These are phyloP conservation scores for Himantopus leucocephalus DNA, from an alignment of 2,113 vertebrate genomes.

Conservation along the genomic window DNA sequence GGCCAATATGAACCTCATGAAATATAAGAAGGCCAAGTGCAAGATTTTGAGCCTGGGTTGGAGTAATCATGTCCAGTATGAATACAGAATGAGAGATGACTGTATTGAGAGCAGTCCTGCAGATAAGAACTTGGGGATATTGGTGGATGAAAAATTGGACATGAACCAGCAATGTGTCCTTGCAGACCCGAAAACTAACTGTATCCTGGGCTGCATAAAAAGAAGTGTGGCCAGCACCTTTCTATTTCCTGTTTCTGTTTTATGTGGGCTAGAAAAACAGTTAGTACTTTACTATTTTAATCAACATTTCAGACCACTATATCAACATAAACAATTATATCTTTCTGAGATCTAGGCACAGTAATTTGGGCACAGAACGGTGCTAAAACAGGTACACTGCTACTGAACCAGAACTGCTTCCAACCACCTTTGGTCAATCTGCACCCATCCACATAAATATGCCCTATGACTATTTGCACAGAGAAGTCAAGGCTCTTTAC, in stretches of 20 bases:
- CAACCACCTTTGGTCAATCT: neutral
- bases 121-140: neutral
- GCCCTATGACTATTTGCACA: neutral
- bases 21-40: neutral
- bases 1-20: neutral
- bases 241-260: neutral
- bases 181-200: neutral
- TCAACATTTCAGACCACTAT: neutral
- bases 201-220: neutral
- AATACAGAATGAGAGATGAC: neutral
- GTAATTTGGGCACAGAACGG: neutral
- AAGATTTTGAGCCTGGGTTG: neutral
- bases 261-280: neutral
- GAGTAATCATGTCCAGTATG: neutral
- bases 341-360: neutral
- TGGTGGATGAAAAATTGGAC: neutral
- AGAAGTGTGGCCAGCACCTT: neutral
- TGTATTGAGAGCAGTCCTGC: neutral
- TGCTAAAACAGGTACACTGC: neutral
- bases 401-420: neutral
- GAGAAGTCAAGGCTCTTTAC: neutral
- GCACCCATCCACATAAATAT: neutral
- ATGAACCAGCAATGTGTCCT: neutral
- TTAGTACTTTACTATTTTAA: neutral
- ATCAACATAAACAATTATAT: neutral